Percentiles rank a stretch among this genome's conserved stretches.
Conservation (phyloP, 2,888 invertebrate genomes). For the Eristalis intricaria region DNA sequence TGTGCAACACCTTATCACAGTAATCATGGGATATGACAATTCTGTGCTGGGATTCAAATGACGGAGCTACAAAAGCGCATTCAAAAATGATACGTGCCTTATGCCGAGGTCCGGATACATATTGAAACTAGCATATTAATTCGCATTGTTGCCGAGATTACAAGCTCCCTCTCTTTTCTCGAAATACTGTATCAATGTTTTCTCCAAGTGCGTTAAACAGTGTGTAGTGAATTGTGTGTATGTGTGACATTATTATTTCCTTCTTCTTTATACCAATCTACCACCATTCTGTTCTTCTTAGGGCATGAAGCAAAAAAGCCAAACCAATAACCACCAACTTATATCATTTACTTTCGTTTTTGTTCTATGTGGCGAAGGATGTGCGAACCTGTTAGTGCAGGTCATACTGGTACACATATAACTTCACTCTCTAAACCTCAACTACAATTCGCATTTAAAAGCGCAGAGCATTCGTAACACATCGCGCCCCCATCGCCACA, state of each 20-base stretch:
- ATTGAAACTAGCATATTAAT: not conserved
- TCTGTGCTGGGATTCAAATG: not conserved
- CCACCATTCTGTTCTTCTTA: conserved; percentile 51
- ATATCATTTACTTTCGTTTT: conserved; percentile 69
- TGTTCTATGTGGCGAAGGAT: conserved; percentile 65
- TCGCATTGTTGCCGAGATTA: not conserved
- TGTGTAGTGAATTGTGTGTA: conserved; percentile 41
- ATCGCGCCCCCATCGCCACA: conserved; percentile 56
- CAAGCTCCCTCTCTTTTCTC: conserved; percentile 9
- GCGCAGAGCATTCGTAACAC: conserved; percentile 57
- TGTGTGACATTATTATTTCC: conserved; percentile 39
- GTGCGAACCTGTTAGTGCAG: conserved; percentile 62
- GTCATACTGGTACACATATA: conserved; percentile 27
- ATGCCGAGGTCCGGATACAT: not conserved
- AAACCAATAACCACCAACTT: conserved; percentile 63
- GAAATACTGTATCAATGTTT: conserved; percentile 26
- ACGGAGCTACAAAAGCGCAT: not conserved
- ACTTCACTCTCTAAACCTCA: not conserved
- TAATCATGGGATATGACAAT: not conserved
- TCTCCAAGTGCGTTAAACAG: conserved; percentile 55
- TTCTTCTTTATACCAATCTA: conserved; percentile 54
- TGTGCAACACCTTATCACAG: not conserved
- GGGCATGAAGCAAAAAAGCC: conserved; percentile 50
- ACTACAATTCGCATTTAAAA: conserved; percentile 7
- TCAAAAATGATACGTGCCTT: not conserved